Evolutionary conservation across 2,797 vertebrate species (phyloP).

Genomic region (Pseudochaenichthys georgianus): DNA sequence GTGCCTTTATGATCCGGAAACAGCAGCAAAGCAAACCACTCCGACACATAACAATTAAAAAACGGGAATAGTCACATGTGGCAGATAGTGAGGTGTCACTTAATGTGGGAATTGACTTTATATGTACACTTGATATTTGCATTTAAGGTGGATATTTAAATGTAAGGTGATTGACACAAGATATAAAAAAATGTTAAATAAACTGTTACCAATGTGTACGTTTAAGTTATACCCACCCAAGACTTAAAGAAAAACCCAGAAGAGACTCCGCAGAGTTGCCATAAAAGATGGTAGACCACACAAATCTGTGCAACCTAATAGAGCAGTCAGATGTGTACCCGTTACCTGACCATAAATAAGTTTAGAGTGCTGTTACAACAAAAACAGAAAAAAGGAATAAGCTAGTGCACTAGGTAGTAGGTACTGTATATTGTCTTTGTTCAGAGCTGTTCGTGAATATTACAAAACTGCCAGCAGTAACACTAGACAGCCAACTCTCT

Average conservation of each 20-base stretch:
- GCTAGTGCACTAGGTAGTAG: background rate
- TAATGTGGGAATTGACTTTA: background rate
- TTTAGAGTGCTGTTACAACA: conserved; percentile 19
- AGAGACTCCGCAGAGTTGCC: conserved; percentile 8
- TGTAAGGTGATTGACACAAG: background rate
- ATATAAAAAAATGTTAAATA: background rate
- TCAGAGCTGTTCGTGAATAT: background rate
- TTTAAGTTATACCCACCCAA: conserved; percentile 6
- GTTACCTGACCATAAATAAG: conserved; percentile 30
- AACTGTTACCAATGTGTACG: background rate
- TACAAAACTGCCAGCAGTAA: conserved; percentile 8
- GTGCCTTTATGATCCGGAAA: conserved; percentile 52
- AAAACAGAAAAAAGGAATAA: conserved; percentile 10
- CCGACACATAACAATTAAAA: conserved; percentile 16
- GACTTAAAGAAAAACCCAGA: conserved; percentile 18
- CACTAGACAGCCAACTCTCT: conserved; percentile 12
- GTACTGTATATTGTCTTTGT: conserved; percentile 11
- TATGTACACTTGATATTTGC: background rate
- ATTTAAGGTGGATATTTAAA: background rate
- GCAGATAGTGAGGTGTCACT: background rate
- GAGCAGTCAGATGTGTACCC: background rate
- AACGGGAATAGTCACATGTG: conserved; percentile 15
- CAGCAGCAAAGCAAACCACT: conserved; percentile 45
- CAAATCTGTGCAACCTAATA: conserved; percentile 25
- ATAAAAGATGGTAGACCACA: conserved; percentile 38